phyloP scores from a whole-genome alignment of 2,797 vertebrate species.

The Gila robusta region DNA sequence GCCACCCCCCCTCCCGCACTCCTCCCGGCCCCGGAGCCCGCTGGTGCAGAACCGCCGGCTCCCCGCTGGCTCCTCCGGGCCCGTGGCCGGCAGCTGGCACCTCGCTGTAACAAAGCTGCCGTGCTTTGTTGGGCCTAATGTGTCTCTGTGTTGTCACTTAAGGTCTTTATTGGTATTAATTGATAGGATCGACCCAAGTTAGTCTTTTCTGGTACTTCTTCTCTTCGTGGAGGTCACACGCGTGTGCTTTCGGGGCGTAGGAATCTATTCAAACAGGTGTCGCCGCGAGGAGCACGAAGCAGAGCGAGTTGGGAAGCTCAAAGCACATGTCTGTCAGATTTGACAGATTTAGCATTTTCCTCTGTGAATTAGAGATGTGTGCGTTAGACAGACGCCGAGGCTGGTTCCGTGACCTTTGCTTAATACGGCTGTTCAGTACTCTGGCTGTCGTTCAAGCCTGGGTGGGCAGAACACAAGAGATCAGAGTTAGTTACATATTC shows the following conservation, averaged over 20 bases:
- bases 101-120: slow-evolving; percentile 77
- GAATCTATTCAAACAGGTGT: slow-evolving; percentile 55
- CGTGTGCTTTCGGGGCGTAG: neutral
- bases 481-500: slow-evolving; percentile 38
- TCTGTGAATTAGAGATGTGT: slow-evolving; percentile 47
- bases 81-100: slow-evolving; percentile 71
- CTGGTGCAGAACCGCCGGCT: slow-evolving; percentile 72
- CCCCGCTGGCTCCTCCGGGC: slow-evolving; percentile 68
- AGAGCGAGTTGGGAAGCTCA: slow-evolving; percentile 12
- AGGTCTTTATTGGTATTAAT: slow-evolving; percentile 83
- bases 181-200: slow-evolving; percentile 71
- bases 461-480: slow-evolving; percentile 44
- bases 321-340: slow-evolving; percentile 42
- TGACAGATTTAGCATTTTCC: slow-evolving; percentile 46
- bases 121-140: slow-evolving; percentile 75
- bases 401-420: slow-evolving; percentile 58
- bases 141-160: slow-evolving; percentile 79
- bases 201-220: slow-evolving; percentile 35
- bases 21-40: slow-evolving; percentile 63
- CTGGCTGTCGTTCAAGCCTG: slow-evolving; percentile 53
- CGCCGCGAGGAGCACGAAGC: neutral
- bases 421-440: slow-evolving; percentile 54
- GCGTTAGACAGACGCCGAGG: slow-evolving; percentile 44
- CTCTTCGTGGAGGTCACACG: neutral
- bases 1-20: slow-evolving; percentile 63